phyloP scores from a whole-genome alignment of 2,888 invertebrate species.

The Miltochrista miniata region DNA sequence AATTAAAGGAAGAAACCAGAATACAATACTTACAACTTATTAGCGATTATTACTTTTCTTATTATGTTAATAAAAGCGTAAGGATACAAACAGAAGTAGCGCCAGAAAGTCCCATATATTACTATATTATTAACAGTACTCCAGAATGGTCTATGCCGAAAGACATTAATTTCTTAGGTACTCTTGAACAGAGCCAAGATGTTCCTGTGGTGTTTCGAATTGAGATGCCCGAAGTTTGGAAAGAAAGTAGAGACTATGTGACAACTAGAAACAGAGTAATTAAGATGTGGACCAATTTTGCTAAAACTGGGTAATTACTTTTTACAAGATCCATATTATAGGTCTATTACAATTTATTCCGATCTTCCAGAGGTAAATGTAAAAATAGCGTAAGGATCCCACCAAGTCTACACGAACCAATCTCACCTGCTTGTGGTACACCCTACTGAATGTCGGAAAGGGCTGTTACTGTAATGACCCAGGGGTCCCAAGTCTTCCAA shows the following conservation, averaged over 20 bases:
- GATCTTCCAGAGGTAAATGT: too few species aligned
- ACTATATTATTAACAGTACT: conserved; percentile 65
- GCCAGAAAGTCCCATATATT: conserved; percentile 63
- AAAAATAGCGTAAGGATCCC: too few species aligned
- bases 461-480: too few species aligned
- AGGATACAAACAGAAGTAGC: conserved; percentile 60
- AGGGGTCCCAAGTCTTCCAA: too few species aligned
- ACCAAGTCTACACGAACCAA: too few species aligned
- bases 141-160: conserved; percentile 67
- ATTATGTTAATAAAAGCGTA: conserved; percentile 68
- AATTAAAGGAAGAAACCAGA: conserved; percentile 57
- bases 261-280: conserved; percentile 62
- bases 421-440: too few species aligned
- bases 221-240: conserved; percentile 48
- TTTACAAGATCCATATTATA: background rate
- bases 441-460: too few species aligned
- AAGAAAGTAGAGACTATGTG: conserved; percentile 65
- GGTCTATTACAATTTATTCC: too few species aligned
- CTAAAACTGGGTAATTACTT: conserved; percentile 70
- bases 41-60: conserved; percentile 71
- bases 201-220: conserved; percentile 67
- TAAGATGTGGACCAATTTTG: conserved; percentile 80
- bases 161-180: conserved; percentile 52
- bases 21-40: conserved; percentile 68
- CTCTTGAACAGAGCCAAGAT: conserved; percentile 67